These are phyloP conservation scores for Prunella fulvescens DNA, from an alignment of 2,113 vertebrate genomes.

Conservation along the genomic window DNA sequence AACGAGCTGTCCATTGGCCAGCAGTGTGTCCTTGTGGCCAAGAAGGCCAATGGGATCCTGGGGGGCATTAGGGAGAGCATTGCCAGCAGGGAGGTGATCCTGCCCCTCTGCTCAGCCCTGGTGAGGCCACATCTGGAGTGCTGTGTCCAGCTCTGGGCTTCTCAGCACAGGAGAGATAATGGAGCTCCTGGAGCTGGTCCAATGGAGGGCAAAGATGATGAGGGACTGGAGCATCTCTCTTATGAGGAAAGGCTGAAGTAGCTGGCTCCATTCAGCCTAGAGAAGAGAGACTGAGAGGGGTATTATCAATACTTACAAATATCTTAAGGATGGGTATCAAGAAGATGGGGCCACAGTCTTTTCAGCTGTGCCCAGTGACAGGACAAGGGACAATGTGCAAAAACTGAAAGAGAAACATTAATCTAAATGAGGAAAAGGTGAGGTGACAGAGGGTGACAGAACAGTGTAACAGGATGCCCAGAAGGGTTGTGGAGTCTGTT, in stretches of 20 bases:
- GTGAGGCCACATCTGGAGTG: background rate
- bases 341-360: background rate
- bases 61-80: background rate
- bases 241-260: background rate
- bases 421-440: background rate
- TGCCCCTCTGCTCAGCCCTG: background rate
- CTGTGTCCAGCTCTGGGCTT: background rate
- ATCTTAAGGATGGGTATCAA: too few species aligned
- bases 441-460: too few species aligned
- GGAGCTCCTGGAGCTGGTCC: background rate
- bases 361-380: background rate
- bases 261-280: accelerated
- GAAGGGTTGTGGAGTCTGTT: background rate
- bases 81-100: background rate
- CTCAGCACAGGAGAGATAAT: background rate
- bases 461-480: background rate
- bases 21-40: background rate
- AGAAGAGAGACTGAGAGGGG: background rate
- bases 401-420: background rate
- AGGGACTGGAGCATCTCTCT: background rate
- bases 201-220: background rate
- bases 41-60: accelerated
- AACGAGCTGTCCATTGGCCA: background rate
- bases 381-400: background rate
- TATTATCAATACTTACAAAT: background rate